Percentiles rank a stretch among this genome's conserved stretches.
These are phyloP conservation scores for Pterois miles DNA, from an alignment of 2,797 vertebrate genomes.

Conservation along the genomic window DNA sequence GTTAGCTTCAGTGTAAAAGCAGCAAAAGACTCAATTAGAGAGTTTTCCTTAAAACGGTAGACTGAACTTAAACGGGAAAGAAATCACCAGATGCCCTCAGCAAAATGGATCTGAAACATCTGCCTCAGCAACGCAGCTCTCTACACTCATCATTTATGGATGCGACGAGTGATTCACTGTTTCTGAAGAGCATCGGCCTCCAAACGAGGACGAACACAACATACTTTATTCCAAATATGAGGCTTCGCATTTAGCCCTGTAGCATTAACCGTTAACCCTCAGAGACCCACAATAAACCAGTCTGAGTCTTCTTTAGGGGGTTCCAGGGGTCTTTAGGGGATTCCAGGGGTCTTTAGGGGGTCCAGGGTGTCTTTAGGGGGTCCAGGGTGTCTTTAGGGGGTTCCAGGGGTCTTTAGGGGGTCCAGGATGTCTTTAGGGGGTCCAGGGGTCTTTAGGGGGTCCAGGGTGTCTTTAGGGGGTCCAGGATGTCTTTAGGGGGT, in stretches of 20 bases:
- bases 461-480: no score
- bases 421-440: no score
- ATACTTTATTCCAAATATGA: constrained; percentile 8
- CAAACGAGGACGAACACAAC: no score
- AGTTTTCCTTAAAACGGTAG: constrained; percentile 23
- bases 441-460: no score
- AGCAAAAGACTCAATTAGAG: constrained; percentile 51
- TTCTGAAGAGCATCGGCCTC: constrained; percentile 9
- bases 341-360: no score
- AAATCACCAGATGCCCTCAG: constrained; percentile 19
- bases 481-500: no score
- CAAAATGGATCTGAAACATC: constrained; percentile 18
- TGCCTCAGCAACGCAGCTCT: neutral
- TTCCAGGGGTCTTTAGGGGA: no score
- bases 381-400: no score
- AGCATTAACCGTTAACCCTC: neutral
- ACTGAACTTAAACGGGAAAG: constrained; percentile 13
- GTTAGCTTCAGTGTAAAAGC: constrained; percentile 18
- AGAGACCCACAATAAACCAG: no score
- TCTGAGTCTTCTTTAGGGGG: no score
- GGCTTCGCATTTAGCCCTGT: constrained; percentile 1
- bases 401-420: no score
- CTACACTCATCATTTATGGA: constrained; percentile 37
- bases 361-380: no score
- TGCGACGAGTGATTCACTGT: neutral